Conservation (phyloP, 1,140 invertebrate genomes). For the silkworm (Bombyx mori) region ASM3026992v2 NC_085116.1:11427501-11428000, state of each 20-base stretch:
- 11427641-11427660: no score
- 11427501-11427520: conserved; percentile 12
- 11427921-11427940: conserved; percentile 5
- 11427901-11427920: conserved; percentile 10
- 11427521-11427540: conserved; percentile 15
- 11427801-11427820: conserved; percentile 8
- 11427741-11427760: background rate
- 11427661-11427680: no score
- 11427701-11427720: no score
- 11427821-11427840: conserved; percentile 15
- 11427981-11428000: conserved; percentile 8
- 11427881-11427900: conserved; percentile 5
- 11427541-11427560: conserved; percentile 8
- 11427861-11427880: conserved; percentile 7
- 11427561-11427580: no score
- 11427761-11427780: conserved; percentile 2
- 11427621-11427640: no score
- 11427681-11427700: no score
- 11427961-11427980: background rate
- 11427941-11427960: background rate
- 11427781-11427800: conserved; percentile 8
- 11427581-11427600: no score
- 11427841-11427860: conserved; percentile 12
- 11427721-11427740: background rate
- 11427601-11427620: no score